Base-by-base conservation (phyloP, 2,797 vertebrate species). In the Geotrypetes seraphini region DNA sequence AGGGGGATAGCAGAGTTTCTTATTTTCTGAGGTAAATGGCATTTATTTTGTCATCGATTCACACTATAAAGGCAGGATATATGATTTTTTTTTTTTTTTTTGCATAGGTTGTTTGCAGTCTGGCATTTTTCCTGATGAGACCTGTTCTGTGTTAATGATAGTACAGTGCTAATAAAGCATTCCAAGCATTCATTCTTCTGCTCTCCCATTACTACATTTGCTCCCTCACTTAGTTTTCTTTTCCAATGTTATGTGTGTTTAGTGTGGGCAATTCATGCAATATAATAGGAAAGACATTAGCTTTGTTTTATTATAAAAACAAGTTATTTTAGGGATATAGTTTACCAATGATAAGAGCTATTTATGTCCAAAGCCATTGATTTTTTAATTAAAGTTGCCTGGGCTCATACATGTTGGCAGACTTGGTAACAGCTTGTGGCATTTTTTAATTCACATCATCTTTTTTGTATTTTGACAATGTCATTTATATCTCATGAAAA, bases 341-440 rank as follows among this genome's bases (percentile, higher is more conserved):
- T 68, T 75, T 70, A 74, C 64, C 44, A 61, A 59, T 62, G 64
- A 62, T 66, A 65, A 68, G 66, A 75, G 65, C 71, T 78, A 75
- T 81, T 80, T 78, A 66, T 74, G 57, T 75, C 68, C 67, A 46
- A 46, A 63, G 66, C 72, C 57, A 81, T 81, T 81, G 75, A 78
- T 80, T 81, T 80, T n/a, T 77, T 82, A 81, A 84, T 84, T 81
- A 81, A 79, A 73, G 60, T 79, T 83, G 71, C 69, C 66, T 71
- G 47, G 61, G 69, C 67, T 74, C 53, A 60, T 40, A n/a, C 60
- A 58, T 71, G 62, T 70, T 72, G 71, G 67, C 75, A 76, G 76
- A 76, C 79, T 74, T 71, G 68, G 62, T 79, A 83, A 86, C 78
- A 83, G 81, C 81, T 84, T 83, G 79, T 68, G 65, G 69, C 62